These are phyloP conservation scores for Eumerus sabulonum DNA, from an alignment of 2,888 invertebrate species.

Conservation along the genomic window DNA sequence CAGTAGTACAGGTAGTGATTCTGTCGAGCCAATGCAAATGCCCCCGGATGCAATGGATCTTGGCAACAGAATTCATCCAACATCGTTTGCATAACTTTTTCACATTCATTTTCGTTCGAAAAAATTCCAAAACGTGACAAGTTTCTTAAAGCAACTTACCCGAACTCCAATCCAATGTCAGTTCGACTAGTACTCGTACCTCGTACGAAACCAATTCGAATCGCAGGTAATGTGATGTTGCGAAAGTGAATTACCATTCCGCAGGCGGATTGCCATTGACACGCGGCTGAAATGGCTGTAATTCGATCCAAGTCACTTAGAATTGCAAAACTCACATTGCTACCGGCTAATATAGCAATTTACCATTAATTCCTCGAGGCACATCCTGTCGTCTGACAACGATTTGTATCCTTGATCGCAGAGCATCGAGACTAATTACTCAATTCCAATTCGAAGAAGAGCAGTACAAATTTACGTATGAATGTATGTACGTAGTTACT, in stretches of 20 bases:
- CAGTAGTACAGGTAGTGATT: not conserved
- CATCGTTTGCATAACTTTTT: too few relatives aligned
- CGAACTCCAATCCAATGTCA: conserved; percentile 31
- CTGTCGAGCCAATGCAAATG: too few relatives aligned
- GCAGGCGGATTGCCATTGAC: conserved; percentile 26
- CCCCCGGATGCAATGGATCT: too few relatives aligned
- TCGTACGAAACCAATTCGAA: not conserved
- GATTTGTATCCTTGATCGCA: conserved; percentile 63
- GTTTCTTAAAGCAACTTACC: conserved; percentile 13
- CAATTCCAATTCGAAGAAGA: conserved; percentile 32
- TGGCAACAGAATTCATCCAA: too few relatives aligned
- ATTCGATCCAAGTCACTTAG: conserved; percentile 26
- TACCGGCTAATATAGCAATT: conserved; percentile 30
- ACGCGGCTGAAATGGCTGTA: conserved; percentile 36
- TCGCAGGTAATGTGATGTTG: conserved; percentile 13
- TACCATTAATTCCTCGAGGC: conserved; percentile 38
- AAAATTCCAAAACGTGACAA: conserved; percentile 32
- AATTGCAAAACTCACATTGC: conserved; percentile 43
- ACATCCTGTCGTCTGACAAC: conserved; percentile 37
- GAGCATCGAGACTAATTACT: conserved; percentile 61
- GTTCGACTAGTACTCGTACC: not conserved
- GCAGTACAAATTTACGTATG: too few relatives aligned
- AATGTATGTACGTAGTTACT: conserved; percentile 11
- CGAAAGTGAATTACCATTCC: conserved; percentile 42
- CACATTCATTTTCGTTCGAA: conserved; percentile 20